These are phyloP conservation scores for Ammodytes marinus DNA, from an alignment of 2,113 vertebrate genomes.

Conservation along the genomic window DNA sequence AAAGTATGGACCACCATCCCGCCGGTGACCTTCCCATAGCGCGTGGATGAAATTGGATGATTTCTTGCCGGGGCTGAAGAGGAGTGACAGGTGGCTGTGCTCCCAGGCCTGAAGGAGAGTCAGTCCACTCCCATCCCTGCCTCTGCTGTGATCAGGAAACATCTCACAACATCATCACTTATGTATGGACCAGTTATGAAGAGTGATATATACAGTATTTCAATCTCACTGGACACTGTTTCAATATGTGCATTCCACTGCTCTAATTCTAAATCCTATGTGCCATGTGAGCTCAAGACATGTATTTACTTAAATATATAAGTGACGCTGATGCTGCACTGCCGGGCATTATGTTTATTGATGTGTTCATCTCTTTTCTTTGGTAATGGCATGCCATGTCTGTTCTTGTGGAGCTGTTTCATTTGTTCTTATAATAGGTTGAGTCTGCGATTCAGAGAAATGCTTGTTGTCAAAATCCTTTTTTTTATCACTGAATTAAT, in stretches of 20 bases:
- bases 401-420: conserved; percentile 35
- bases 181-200: conserved; percentile 73
- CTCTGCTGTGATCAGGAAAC: conserved; percentile 70
- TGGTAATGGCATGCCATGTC: conserved; percentile 36
- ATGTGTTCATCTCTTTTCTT: conserved; percentile 45
- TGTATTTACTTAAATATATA: conserved; percentile 46
- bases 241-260: conserved; percentile 51
- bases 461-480: too few species aligned
- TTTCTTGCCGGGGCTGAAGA: conserved; percentile 79
- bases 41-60: conserved; percentile 82
- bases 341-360: conserved; percentile 57
- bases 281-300: conserved; percentile 17
- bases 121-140: conserved; percentile 64
- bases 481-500: too few species aligned
- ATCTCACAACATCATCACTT: conserved; percentile 79
- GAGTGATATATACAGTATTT: conserved; percentile 48
- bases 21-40: conserved; percentile 76
- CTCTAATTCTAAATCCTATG: conserved; percentile 51
- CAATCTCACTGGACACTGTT: conserved; percentile 66
- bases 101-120: conserved; percentile 78
- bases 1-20: conserved; percentile 75
- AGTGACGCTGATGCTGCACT: conserved; percentile 40
- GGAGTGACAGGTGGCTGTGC: conserved; percentile 85
- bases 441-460: too few species aligned
- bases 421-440: neutral